These are phyloP conservation scores for Eucera pruinosa DNA, from an alignment of 2,888 invertebrate genomes.

Conservation along the genomic window DNA sequence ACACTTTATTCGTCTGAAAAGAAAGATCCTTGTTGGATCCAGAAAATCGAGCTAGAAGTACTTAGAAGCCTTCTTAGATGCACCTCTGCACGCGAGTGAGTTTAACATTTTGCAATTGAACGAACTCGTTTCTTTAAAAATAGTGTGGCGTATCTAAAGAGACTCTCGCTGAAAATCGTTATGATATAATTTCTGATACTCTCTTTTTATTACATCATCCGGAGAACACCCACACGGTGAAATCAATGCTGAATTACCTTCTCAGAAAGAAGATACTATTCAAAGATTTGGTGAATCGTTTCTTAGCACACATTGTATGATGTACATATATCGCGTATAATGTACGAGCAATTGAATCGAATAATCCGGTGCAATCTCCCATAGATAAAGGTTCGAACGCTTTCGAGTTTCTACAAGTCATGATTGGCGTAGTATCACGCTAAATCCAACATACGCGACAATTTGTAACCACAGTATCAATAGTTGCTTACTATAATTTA, in stretches of 20 bases:
- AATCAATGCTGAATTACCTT: constrained; percentile 43
- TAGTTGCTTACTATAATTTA: constrained; percentile 17
- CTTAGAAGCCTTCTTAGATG: too few species aligned
- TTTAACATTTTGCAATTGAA: constrained; percentile 12
- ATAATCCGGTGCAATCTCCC: background rate
- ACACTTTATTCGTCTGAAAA: constrained; percentile 3
- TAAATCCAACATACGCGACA: background rate
- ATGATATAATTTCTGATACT: constrained; percentile 30
- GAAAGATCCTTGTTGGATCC: too few species aligned
- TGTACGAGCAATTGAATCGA: background rate
- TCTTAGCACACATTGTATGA: background rate
- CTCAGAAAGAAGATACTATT: constrained; percentile 31
- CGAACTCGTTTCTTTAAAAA: constrained; percentile 24
- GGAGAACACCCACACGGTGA: constrained; percentile 31
- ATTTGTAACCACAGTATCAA: background rate
- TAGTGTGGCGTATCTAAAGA: constrained; percentile 29
- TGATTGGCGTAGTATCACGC: background rate
- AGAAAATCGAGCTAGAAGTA: too few species aligned
- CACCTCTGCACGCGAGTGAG: background rate
- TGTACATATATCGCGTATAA: too few species aligned
- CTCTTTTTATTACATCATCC: constrained; percentile 16
- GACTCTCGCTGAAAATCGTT: constrained; percentile 22
- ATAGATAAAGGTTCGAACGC: background rate
- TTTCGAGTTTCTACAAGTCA: background rate
- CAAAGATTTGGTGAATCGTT: constrained; percentile 15